Percentiles rank a stretch among this genome's conserved stretches.
Evolutionary conservation across 1,140 invertebrate species (phyloP).

Genomic region (Agrypnia vestita): DNA sequence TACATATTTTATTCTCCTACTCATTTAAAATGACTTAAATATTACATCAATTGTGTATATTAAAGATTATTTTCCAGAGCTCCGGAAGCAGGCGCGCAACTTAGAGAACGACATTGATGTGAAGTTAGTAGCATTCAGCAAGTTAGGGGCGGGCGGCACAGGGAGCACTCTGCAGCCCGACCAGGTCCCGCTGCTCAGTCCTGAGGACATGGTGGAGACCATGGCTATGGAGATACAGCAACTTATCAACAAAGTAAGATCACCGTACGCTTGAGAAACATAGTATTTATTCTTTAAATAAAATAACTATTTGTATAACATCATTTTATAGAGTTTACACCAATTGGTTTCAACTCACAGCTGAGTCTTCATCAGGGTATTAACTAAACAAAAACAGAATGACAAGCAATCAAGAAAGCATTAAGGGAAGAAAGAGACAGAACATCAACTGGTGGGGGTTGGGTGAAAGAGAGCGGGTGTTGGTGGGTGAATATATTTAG

Average conservation of each 20-base stretch:
- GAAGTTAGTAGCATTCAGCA: constrained; percentile 96
- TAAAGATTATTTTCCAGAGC: constrained; percentile 76
- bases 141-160: constrained; percentile 85
- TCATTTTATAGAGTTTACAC: too few relatives aligned
- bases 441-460: too few relatives aligned
- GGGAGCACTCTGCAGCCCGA: constrained; percentile 72
- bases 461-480: too few relatives aligned
- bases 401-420: too few relatives aligned
- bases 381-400: too few relatives aligned
- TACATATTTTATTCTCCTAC: too few relatives aligned
- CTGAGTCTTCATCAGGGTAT: too few relatives aligned
- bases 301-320: too few relatives aligned
- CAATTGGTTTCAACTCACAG: too few relatives aligned
- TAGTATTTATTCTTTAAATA: too few relatives aligned
- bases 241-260: constrained; percentile 65
- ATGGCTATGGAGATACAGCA: constrained; percentile 94
- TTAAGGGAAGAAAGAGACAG: too few relatives aligned
- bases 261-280: not conserved
- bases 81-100: constrained; percentile 92
- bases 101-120: constrained; percentile 98
- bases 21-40: not conserved
- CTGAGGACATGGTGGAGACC: constrained; percentile 94
- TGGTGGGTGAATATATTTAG: too few relatives aligned
- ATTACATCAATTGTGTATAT: not conserved
- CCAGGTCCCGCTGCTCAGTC: constrained; percentile 86